A percentile compares a stretch with the other conserved stretches of the same genome.
Evolutionary conservation across 2,113 vertebrate species (phyloP).

Genomic region (Mystacornis crossleyi): DNA sequence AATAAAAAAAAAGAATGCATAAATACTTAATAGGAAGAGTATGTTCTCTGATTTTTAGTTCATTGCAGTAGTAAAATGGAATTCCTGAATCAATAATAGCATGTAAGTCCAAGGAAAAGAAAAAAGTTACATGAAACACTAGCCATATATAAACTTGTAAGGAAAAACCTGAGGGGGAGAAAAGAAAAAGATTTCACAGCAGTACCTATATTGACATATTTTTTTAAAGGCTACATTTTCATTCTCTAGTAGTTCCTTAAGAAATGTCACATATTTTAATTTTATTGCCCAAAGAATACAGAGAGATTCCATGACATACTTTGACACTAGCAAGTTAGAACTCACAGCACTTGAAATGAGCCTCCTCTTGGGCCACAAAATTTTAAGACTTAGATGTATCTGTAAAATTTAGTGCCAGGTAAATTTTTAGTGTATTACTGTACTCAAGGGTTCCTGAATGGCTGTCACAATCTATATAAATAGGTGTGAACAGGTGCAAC

Average conservation of each 20-base stretch:
- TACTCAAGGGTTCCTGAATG: neutral
- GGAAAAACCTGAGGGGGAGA: fast-evolving
- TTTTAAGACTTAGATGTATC: neutral
- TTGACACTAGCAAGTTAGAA: neutral
- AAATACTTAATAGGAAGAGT: neutral
- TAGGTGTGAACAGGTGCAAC: fast-evolving
- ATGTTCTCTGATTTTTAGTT: neutral
- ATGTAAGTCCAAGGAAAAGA: fast-evolving
- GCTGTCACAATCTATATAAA: neutral
- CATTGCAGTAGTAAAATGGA: neutral
- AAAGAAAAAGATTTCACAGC: neutral
- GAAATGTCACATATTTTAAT: neutral
- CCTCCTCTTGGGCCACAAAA: neutral
- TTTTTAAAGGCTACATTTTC: neutral
- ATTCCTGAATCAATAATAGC: neutral
- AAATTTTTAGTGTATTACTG: neutral
- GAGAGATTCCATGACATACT: neutral
- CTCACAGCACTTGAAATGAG: neutral
- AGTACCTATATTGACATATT: neutral
- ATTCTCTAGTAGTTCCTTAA: neutral
- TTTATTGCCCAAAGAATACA: neutral
- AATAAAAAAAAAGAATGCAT: neutral
- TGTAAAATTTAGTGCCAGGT: neutral
- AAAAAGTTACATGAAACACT: neutral
- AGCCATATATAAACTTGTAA: neutral